These are phyloP conservation scores for Epiperipatus broadwayi DNA, from an alignment of 2,888 invertebrate species.

Conservation along the genomic window DNA sequence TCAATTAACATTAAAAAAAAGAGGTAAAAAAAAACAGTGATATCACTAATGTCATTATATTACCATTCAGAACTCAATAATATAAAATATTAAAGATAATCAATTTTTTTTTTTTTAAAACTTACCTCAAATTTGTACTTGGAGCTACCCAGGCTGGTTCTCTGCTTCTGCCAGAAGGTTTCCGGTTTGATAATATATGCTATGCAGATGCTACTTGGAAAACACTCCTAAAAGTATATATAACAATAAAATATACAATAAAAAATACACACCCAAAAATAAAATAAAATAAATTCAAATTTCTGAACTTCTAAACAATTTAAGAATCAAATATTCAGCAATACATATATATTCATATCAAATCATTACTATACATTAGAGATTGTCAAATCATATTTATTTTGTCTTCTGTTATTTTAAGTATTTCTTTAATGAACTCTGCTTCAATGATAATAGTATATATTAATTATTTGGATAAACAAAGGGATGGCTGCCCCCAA, in stretches of 20 bases:
- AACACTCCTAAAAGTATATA: conserved; percentile 61
- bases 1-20: no score
- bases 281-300: not conserved
- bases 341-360: no score
- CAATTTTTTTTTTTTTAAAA: no score
- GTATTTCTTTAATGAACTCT: no score
- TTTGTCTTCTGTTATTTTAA: no score
- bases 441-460: no score
- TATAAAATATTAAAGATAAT: not conserved
- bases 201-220: conserved; percentile 65
- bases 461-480: no score
- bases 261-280: conserved; percentile 3
- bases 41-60: no score
- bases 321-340: conserved; percentile 7
- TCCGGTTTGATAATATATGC: conserved; percentile 96
- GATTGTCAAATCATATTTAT: no score
- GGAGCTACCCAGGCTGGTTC: conserved; percentile 85
- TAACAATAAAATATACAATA: conserved; percentile 10
- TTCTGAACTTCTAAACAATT: not conserved
- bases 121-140: conserved; percentile 96
- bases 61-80: not conserved
- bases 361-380: no score
- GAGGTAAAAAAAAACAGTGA: not conserved
- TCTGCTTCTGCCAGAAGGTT: conserved; percentile 98
- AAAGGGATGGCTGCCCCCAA: no score